These are phyloP conservation scores for Pangasius larnaudii DNA, from an alignment of 2,797 vertebrate genomes.

Conservation along the genomic window DNA sequence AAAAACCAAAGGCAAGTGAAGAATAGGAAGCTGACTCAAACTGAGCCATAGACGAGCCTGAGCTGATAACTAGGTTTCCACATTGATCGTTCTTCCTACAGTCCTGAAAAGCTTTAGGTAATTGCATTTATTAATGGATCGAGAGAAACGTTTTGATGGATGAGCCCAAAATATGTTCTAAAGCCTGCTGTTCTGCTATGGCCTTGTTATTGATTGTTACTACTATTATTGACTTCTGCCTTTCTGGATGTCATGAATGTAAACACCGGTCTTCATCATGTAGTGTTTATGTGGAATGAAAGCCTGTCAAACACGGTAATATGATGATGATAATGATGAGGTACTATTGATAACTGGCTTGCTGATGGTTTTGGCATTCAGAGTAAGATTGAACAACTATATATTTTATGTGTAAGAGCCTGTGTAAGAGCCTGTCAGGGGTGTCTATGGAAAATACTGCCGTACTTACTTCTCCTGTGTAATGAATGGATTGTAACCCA, in stretches of 20 bases:
- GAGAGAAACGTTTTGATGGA: slow-evolving; percentile 20
- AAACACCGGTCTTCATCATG: slow-evolving; percentile 48
- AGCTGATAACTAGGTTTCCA: slow-evolving; percentile 49
- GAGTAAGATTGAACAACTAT: not conserved
- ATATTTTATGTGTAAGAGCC: not conserved
- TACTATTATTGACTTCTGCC: slow-evolving; percentile 3
- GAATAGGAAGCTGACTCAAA: slow-evolving; percentile 30
- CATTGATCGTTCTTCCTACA: slow-evolving; percentile 33
- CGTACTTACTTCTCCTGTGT: slow-evolving; percentile 8
- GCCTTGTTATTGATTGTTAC: slow-evolving; percentile 32
- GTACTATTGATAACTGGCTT: not conserved
- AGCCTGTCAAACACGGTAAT: not conserved
- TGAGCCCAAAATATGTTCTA: slow-evolving; percentile 14
- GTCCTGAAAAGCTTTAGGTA: slow-evolving; percentile 41
- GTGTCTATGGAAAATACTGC: not conserved
- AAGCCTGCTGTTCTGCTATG: slow-evolving; percentile 21
- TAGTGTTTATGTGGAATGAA: slow-evolving; percentile 1
- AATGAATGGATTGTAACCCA: slow-evolving; percentile 12
- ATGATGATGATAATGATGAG: not conserved
- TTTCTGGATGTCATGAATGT: slow-evolving; percentile 30
- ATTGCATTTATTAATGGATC: slow-evolving; percentile 34
- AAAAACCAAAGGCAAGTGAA: slow-evolving; percentile 10
- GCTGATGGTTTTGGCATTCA: not conserved
- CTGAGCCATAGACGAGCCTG: not conserved
- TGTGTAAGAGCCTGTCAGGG: not conserved